Evolutionary conservation across 1,140 invertebrate species (phyloP), one percentile per base, ranked within the genome.

Genomic region (Anagrus nilaparvatae): DNA sequence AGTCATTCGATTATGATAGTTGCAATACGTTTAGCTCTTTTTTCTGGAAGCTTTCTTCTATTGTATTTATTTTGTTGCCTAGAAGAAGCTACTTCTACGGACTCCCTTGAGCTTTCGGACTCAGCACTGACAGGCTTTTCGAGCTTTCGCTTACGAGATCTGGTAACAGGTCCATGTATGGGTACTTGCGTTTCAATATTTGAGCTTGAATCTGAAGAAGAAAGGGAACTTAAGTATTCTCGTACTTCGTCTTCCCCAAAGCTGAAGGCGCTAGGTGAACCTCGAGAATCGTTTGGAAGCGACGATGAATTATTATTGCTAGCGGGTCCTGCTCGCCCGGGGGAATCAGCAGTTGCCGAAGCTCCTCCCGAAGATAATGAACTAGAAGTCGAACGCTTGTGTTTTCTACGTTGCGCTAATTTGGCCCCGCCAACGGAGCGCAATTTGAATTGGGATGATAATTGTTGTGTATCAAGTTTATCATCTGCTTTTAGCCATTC

Each of bases 401-500:
- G 82, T 51, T 79, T 75, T 7, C 82, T 62, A 19, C 82, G 63
- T 58, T 82, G 79, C 24, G 82, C 82, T 14, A 87, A 59, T 45
- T 79, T 79, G 1, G 83, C 82, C 40, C 75, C 41, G 28, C 54
- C 62, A 51, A 67, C 77, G 46, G 69, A 75, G 54, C 79, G 74
- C n/a, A 84, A 56, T n/a, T n/a, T n/a, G n/a, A n/a, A n/a, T n/a
- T n/a, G n/a, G n/a, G n/a, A n/a, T n/a, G n/a, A n/a, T n/a, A n/a
- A n/a, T n/a, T n/a, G n/a, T n/a, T n/a, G n/a, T n/a, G n/a, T n/a
- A n/a, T n/a, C n/a, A n/a, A n/a, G n/a, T n/a, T n/a, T n/a, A n/a
- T n/a, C n/a, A n/a, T n/a, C n/a, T n/a, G n/a, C n/a, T n/a, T n/a
- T 60, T 51, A 88, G 42, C 85, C 87, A 90, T 5, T 74, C 61